Evolutionary conservation across 2,888 invertebrate genomes (phyloP).

Genomic region (Rhamphomyia laevipes): DNA sequence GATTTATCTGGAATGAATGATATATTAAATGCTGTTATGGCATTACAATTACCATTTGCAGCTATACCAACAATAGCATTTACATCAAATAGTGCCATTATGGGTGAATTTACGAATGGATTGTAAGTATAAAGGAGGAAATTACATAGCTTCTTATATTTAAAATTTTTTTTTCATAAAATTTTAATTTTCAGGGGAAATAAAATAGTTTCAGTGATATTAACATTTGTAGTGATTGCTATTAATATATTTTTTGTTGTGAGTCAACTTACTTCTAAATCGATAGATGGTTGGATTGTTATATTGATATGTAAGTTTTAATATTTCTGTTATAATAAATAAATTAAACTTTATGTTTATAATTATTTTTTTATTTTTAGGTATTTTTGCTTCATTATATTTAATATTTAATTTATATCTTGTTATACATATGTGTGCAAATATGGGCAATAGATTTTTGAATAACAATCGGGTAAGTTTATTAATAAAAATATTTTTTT

Average conservation of each 20-base stretch:
- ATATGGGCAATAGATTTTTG: background rate
- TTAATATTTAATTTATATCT: constrained; percentile 62
- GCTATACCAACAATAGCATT: constrained; percentile 77
- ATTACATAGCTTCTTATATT: background rate
- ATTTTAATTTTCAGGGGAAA: constrained; percentile 45
- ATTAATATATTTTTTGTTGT: constrained; percentile 73
- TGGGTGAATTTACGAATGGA: constrained; percentile 78
- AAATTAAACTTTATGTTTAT: constrained; percentile 6
- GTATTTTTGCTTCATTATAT: constrained; percentile 53
- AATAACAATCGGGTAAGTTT: background rate
- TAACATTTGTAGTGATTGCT: constrained; percentile 58
- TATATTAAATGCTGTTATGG: constrained; percentile 74
- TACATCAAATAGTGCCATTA: constrained; percentile 63
- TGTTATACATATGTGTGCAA: constrained; percentile 54
- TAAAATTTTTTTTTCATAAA: background rate
- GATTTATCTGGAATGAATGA: constrained; percentile 75
- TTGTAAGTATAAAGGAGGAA: constrained; percentile 38
- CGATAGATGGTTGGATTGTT: constrained; percentile 37
- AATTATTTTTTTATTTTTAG: constrained; percentile 20
- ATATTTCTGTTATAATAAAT: background rate
- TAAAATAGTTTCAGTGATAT: constrained; percentile 51
- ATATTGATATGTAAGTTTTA: constrained; percentile 34
- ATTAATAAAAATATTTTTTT: constrained; percentile 2
- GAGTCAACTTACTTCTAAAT: constrained; percentile 42
- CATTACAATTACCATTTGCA: constrained; percentile 78